Conservation (phyloP, 1,140 invertebrate genomes). For the Meteorus sp. region DNA sequence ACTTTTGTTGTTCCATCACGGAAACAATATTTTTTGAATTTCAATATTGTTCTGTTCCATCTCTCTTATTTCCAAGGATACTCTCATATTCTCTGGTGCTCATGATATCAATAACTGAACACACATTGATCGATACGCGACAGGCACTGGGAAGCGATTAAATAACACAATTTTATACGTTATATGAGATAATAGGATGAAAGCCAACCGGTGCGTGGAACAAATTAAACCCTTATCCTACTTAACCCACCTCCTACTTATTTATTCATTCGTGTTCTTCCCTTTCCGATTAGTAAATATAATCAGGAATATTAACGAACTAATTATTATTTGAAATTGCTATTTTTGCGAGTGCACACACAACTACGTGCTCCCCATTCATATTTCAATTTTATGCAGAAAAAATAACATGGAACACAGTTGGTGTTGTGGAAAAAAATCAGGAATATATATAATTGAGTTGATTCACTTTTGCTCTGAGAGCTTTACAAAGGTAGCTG, state of each 20-base stretch:
- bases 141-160: conserved; percentile 8
- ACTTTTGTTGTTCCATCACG: no score
- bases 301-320: no score
- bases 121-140: not conserved
- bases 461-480: conserved; percentile 28
- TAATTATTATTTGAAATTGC: no score
- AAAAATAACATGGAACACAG: no score
- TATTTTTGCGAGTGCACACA: no score
- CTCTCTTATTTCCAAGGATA: not conserved
- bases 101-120: no score
- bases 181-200: conserved; percentile 9
- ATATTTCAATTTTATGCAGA: no score
- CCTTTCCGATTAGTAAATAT: not conserved
- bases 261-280: not conserved
- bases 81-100: not conserved
- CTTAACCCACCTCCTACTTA: not conserved
- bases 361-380: no score
- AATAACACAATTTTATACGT: conserved; percentile 20
- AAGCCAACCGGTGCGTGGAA: not conserved
- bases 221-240: no score
- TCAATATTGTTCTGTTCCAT: no score
- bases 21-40: no score
- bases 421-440: not conserved
- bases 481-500: conserved; percentile 31
- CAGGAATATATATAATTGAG: conserved; percentile 5